Conservation (phyloP, 2,113 vertebrate genomes). For the Pterocles gutturalis region DNA sequence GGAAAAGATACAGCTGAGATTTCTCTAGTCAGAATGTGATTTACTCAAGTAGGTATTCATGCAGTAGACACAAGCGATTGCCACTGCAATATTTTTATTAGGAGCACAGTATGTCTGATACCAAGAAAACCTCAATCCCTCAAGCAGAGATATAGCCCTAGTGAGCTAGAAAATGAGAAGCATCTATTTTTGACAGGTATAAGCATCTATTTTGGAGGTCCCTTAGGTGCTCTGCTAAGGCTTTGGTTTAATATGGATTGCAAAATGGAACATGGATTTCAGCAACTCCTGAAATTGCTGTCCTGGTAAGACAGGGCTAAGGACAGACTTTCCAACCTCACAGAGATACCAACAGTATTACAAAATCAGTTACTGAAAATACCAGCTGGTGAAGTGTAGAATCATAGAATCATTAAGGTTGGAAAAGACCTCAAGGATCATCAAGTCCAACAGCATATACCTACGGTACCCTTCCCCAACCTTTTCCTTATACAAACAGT, state of each 20-base stretch:
- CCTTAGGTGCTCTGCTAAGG: neutral
- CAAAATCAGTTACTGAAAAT: neutral
- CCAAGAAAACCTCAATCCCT: neutral
- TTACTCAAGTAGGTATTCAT: neutral
- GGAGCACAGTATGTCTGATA: neutral
- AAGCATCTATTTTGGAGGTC: neutral
- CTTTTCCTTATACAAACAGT: neutral
- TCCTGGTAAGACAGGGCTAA: neutral
- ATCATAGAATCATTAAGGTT: too few relatives aligned
- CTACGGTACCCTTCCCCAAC: neutral
- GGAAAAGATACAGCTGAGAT: neutral
- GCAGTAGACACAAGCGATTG: accelerated
- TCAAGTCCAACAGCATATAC: neutral
- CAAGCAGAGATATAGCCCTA: neutral
- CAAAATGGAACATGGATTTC: neutral
- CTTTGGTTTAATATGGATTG: neutral
- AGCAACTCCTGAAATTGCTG: neutral
- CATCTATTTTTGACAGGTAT: neutral
- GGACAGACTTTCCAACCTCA: neutral
- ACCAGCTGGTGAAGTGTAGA: neutral
- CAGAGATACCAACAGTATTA: neutral
- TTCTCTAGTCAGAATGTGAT: neutral
- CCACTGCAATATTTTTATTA: neutral
- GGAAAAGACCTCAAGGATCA: too few relatives aligned
- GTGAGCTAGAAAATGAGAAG: neutral